phyloP scores from a whole-genome alignment of 2,113 vertebrate genomes.

The Grantiella picta region DNA sequence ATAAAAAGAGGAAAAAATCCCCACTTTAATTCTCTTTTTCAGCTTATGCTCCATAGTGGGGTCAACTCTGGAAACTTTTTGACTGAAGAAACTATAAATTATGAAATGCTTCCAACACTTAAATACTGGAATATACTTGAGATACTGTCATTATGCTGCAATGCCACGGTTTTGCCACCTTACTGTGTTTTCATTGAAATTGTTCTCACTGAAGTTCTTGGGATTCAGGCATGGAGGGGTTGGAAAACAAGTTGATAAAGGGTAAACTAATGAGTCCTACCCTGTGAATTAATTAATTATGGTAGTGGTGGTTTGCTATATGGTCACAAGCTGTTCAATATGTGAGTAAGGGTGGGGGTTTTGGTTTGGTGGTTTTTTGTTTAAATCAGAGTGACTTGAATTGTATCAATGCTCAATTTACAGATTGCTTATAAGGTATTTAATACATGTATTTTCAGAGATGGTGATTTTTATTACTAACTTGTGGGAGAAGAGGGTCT shows the following conservation, averaged over 20 bases:
- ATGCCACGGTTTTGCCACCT: not conserved
- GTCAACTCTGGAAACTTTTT: not conserved
- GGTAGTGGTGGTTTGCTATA: fast-evolving
- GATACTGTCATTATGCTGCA: not conserved
- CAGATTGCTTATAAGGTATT: not conserved
- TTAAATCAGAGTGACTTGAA: not conserved
- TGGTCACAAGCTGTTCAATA: not conserved
- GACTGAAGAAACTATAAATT: not conserved
- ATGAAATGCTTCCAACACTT: not conserved
- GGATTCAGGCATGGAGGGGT: not conserved
- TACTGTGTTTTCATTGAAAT: not conserved
- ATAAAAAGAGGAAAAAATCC: not conserved
- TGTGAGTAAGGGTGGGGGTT: fast-evolving
- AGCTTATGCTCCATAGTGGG: fast-evolving
- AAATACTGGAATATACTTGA: not conserved
- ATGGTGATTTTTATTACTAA: not conserved
- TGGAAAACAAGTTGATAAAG: not conserved
- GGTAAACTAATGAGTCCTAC: not conserved
- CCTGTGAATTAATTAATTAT: not conserved
- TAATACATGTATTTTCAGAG: fast-evolving
- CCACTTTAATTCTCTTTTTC: not conserved
- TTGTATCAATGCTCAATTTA: not conserved
- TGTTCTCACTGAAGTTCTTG: not conserved
- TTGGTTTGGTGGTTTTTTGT: not conserved
- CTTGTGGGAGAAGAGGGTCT: not conserved